Evolutionary conservation across 2,797 vertebrate species (phyloP).

Genomic region (Sus cebifrons): DNA sequence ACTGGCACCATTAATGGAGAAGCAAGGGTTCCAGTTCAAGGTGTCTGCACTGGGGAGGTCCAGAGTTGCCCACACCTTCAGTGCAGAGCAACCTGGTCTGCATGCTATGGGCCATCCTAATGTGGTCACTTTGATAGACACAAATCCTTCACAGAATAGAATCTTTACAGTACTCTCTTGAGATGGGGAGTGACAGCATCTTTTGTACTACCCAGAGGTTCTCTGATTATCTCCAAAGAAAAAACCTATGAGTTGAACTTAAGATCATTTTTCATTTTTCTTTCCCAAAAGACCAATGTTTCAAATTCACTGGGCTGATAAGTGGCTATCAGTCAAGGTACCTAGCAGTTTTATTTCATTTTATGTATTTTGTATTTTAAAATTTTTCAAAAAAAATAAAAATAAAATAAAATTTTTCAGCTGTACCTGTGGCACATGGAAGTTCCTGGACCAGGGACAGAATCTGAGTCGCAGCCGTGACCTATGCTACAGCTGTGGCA

Average conservation of each 20-base stretch:
- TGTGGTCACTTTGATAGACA: neutral
- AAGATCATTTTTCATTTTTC: conserved; percentile 23
- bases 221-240: neutral
- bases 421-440: too few relatives aligned
- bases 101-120: neutral
- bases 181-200: neutral
- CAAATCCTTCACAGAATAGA: neutral
- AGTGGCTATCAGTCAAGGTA: neutral
- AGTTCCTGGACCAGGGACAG: too few relatives aligned
- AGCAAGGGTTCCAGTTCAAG: neutral
- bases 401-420: too few relatives aligned
- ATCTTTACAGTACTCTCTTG: neutral
- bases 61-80: neutral
- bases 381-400: too few relatives aligned
- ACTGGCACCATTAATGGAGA: neutral
- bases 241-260: neutral
- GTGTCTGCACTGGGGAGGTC: neutral
- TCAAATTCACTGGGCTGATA: neutral
- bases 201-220: neutral
- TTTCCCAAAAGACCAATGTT: conserved; percentile 10
- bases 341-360: neutral
- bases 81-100: too few relatives aligned
- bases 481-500: too few relatives aligned
- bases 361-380: too few relatives aligned
- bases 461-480: too few relatives aligned